A percentile compares a stretch with the other conserved stretches of the same genome.
phyloP scores from a whole-genome alignment of 2,797 vertebrate species.

The Notamacropus eugenii region DNA sequence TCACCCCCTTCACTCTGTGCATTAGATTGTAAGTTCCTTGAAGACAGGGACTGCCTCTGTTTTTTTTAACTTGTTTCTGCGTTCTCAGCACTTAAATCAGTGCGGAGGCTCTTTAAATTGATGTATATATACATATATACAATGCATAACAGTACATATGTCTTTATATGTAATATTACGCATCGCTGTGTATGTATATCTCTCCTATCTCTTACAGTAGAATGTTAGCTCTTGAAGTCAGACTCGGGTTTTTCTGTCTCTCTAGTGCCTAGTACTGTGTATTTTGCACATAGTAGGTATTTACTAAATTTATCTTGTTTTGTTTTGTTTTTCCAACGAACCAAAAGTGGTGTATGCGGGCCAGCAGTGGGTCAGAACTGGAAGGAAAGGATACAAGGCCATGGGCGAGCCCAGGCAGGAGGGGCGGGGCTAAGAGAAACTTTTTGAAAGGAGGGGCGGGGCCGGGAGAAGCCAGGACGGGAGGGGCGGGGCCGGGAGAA shows the following conservation, averaged over 20 bases:
- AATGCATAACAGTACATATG: not conserved
- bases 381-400: not conserved
- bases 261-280: not conserved
- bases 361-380: not conserved
- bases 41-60: not conserved
- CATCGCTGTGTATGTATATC: too few relatives aligned
- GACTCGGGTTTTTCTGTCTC: not conserved
- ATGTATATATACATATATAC: too few relatives aligned
- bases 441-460: too few relatives aligned
- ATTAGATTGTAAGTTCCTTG: not conserved
- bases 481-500: too few relatives aligned
- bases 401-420: too few relatives aligned
- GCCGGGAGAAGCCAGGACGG: accelerated
- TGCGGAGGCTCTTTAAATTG: too few relatives aligned
- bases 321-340: not conserved
- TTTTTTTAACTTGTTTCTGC: not conserved
- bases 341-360: not conserved
- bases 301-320: not conserved
- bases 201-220: not conserved
- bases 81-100: not conserved
- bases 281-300: not conserved
- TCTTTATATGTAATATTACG: not conserved
- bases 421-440: too few relatives aligned
- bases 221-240: not conserved
- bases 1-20: not conserved